Percentiles rank a stretch among this genome's conserved stretches.
Evolutionary conservation across 2,888 invertebrate species (phyloP).

Genomic region (Morinoia aosen): DNA sequence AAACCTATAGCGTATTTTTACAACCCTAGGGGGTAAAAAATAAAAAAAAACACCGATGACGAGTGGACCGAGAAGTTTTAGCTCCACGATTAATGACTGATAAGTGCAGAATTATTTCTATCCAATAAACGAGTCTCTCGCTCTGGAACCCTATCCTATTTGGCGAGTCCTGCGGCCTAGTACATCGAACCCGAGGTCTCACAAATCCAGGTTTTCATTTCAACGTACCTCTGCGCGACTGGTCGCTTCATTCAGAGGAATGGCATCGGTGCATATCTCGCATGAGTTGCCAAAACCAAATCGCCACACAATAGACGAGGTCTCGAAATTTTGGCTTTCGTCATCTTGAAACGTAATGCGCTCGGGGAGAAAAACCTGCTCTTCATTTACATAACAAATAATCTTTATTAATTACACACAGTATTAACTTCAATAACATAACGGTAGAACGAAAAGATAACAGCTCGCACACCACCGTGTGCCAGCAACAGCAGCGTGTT

Average conservation of each 20-base stretch:
- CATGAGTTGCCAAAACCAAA: neutral
- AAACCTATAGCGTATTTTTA: no score
- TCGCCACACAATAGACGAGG: neutral
- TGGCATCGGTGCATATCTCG: neutral
- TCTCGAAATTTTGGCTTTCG: neutral
- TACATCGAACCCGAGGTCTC: neutral
- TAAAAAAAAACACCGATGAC: no score
- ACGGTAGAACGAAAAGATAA: neutral
- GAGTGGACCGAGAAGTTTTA: neutral
- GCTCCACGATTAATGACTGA: neutral
- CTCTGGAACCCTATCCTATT: neutral
- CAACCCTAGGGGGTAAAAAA: no score
- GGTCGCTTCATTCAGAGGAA: neutral
- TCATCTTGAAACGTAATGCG: neutral
- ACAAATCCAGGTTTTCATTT: neutral
- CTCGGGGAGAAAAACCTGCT: neutral
- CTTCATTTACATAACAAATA: neutral
- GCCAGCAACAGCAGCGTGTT: neutral
- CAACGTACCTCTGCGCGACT: neutral
- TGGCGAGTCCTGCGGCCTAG: neutral
- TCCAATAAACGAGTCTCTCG: neutral
- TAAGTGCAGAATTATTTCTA: neutral
- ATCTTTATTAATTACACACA: neutral
- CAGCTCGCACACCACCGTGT: neutral
- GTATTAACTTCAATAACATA: neutral